Conservation (phyloP, 2,797 vertebrate species). For the Bufotes viridis region DNA sequence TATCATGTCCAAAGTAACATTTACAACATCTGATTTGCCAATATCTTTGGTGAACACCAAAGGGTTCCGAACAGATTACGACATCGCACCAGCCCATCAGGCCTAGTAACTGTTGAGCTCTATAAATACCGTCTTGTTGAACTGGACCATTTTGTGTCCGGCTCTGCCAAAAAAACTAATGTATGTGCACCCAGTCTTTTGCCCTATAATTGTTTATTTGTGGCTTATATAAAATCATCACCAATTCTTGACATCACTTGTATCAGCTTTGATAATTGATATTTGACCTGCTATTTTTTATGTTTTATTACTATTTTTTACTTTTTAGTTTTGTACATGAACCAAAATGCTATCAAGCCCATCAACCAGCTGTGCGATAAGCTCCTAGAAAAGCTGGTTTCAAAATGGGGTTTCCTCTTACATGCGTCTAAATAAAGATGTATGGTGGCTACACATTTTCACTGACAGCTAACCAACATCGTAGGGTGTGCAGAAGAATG, state of each 20-base stretch:
- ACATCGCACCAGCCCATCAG: background rate
- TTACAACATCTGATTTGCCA: background rate
- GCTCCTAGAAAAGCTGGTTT: background rate
- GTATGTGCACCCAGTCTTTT: too few relatives aligned
- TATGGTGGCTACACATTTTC: background rate
- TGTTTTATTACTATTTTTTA: background rate
- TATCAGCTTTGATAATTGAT: background rate
- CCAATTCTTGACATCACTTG: background rate
- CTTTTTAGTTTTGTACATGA: background rate
- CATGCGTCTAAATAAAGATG: constrained; percentile 2
- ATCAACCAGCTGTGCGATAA: background rate
- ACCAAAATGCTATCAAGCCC: background rate
- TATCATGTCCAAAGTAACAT: background rate
- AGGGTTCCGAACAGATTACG: background rate
- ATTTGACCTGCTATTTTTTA: background rate
- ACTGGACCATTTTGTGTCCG: too few relatives aligned
- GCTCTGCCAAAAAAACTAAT: too few relatives aligned
- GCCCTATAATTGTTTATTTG: too few relatives aligned
- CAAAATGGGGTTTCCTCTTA: background rate
- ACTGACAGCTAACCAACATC: constrained; percentile 3
- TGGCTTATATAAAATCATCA: background rate
- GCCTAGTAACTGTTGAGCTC: background rate
- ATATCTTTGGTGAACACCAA: background rate
- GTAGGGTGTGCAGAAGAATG: constrained; percentile 12
- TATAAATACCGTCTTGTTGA: background rate